Evolutionary conservation across 2,888 invertebrate species (phyloP).

Genomic region (Tiliacea aurago): DNA sequence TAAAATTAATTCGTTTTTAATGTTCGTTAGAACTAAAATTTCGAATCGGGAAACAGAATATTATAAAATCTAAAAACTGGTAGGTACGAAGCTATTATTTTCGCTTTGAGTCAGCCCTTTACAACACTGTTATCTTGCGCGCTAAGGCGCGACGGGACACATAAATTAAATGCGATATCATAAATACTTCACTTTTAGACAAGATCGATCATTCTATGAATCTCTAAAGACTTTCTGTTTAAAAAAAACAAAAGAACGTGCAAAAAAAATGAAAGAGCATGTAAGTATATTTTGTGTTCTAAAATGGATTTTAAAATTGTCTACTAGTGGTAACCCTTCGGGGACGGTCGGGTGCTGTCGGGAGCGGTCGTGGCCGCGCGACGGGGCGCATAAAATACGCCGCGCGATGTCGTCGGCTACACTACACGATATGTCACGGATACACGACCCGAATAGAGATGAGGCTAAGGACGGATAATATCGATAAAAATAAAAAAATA

Average conservation of each 20-base stretch:
- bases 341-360: slow-evolving; percentile 54
- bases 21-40: not conserved
- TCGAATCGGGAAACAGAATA: not conserved
- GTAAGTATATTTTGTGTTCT: not conserved
- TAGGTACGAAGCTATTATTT: not conserved
- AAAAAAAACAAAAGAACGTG: slow-evolving; percentile 14
- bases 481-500: slow-evolving; percentile 58
- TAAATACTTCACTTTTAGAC: slow-evolving; percentile 28
- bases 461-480: slow-evolving; percentile 18
- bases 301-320: slow-evolving; percentile 24
- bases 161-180: slow-evolving; percentile 30
- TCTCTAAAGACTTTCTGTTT: slow-evolving; percentile 5
- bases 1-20: not conserved
- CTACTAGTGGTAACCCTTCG: slow-evolving; percentile 52
- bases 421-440: slow-evolving; percentile 84
- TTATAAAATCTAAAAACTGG: not conserved
- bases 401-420: slow-evolving; percentile 73
- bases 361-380: slow-evolving; percentile 71
- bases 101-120: not conserved
- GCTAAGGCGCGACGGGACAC: not conserved
- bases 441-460: slow-evolving; percentile 77
- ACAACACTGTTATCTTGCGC: not conserved
- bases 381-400: slow-evolving; percentile 85
- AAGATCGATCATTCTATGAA: slow-evolving; percentile 23
- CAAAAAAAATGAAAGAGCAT: slow-evolving; percentile 2